phyloP scores from a whole-genome alignment of 2,888 invertebrate genomes.

The Campoplex capitator region DNA sequence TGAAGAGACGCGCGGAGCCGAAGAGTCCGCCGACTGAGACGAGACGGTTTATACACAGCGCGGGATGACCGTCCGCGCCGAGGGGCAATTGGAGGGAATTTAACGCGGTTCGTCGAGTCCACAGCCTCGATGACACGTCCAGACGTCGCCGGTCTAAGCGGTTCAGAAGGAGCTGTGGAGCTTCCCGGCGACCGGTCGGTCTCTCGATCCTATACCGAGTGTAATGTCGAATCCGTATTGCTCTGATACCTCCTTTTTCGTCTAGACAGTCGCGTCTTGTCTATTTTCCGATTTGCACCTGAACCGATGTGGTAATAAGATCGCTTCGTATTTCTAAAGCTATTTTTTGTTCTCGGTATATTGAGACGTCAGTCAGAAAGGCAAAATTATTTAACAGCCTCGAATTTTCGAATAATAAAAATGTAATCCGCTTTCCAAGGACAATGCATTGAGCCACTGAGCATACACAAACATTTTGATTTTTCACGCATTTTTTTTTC shows the following conservation, averaged over 20 bases:
- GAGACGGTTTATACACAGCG: slow-evolving; percentile 12
- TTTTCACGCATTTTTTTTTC: background rate
- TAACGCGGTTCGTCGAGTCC: slow-evolving; percentile 63
- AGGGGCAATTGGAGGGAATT: slow-evolving; percentile 71
- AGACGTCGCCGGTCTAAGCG: slow-evolving; percentile 73
- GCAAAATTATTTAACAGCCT: background rate
- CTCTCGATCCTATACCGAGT: slow-evolving; percentile 19
- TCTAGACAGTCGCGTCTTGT: slow-evolving; percentile 59
- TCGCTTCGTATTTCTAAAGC: slow-evolving; percentile 2
- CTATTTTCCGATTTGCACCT: slow-evolving; percentile 10
- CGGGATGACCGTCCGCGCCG: slow-evolving; percentile 54
- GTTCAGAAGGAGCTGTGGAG: slow-evolving; percentile 52
- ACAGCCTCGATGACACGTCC: slow-evolving; percentile 55
- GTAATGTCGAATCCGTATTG: slow-evolving; percentile 42
- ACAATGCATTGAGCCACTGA: slow-evolving; percentile 36
- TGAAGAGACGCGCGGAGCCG: slow-evolving; percentile 16
- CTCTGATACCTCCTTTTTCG: slow-evolving; percentile 30
- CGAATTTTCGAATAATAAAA: slow-evolving; percentile 15
- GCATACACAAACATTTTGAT: slow-evolving; percentile 20
- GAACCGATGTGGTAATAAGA: slow-evolving; percentile 15
- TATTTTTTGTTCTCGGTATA: background rate
- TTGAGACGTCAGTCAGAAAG: background rate
- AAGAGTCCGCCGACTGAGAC: slow-evolving; percentile 34
- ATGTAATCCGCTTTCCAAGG: slow-evolving; percentile 38
- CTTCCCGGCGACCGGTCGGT: slow-evolving; percentile 3